Percentiles rank a stretch among this genome's conserved stretches.
These are phyloP conservation scores for Spea multiplicata DNA, from an alignment of 2,113 vertebrate genomes.

Conservation along the genomic window DNA sequence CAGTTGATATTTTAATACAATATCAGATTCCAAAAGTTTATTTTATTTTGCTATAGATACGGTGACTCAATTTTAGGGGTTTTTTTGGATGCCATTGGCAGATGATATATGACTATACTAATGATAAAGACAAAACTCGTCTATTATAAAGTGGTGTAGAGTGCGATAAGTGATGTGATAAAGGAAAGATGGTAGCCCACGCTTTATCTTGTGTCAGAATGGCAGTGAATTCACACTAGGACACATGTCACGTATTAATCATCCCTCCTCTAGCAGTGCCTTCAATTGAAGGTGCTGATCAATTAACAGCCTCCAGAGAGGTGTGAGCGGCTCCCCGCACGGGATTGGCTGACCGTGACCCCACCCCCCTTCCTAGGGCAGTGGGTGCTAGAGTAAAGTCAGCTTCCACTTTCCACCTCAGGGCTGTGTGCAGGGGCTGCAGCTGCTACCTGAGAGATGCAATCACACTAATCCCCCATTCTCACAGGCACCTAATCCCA, in stretches of 20 bases:
- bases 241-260: slow-evolving; percentile 39
- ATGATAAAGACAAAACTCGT: too few species aligned
- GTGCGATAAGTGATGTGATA: not conserved
- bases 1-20: too few species aligned
- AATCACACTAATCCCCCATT: slow-evolving; percentile 46
- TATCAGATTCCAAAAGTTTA: too few species aligned
- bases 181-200: not conserved
- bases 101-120: too few species aligned
- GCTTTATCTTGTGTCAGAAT: slow-evolving; percentile 53
- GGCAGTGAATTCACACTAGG: slow-evolving; percentile 72
- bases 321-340: slow-evolving; percentile 61
- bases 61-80: too few species aligned
- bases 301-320: slow-evolving; percentile 73
- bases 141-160: not conserved
- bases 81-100: too few species aligned
- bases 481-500: slow-evolving; percentile 64
- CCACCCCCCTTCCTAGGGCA: slow-evolving; percentile 24
- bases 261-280: not conserved
- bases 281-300: slow-evolving; percentile 66
- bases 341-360: slow-evolving; percentile 51
- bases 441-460: slow-evolving; percentile 46
- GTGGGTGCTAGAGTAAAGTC: slow-evolving; percentile 12
- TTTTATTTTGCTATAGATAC: too few species aligned
- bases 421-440: slow-evolving; percentile 43
- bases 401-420: slow-evolving; percentile 43